Evolutionary conservation across 2,113 vertebrate genomes (phyloP), one percentile per base, ranked within the genome.

Genomic region (Rousettus leschenaultii): DNA sequence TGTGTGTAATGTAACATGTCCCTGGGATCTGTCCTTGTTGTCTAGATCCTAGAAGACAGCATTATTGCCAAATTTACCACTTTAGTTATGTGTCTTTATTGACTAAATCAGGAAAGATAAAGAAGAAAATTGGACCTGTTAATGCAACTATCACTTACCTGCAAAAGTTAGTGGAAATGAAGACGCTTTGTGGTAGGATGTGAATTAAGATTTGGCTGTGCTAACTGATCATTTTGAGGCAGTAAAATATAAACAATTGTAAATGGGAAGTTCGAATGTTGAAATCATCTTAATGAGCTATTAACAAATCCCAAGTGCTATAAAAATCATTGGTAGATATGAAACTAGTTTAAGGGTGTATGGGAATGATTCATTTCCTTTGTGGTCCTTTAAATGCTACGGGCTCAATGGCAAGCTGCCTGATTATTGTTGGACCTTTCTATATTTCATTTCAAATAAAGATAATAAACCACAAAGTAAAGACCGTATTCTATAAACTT

Each of bases 171-270:
- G 55, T 95, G 89, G 85, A 70, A 96, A 96, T 83, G 84, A 66
- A 24, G 30, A 53, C 12, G 1, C 10, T 95, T 89, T 70, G 22
- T 55, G 73, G 85, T 43, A 97, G 53, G 53, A 57, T 15, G 12
- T 94, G 71, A 97, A 93, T 95, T 89, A 96, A 96, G 95, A 45
- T 89, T 98, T 96, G 95, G 80, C 75, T 94, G 78, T 51, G 61
- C 19, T 65, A 43, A 24, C 13, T 75, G 79, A 70, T 91, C 65
- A 86, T 94, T 97, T 97, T 59, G 77, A n/a, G 40, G 74, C 71
- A 88, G 95, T 66, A 80, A 98, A 95, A 89, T 91, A 85, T 66
- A 40, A 97, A 48, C 59, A 96, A 51, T 43, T 87, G 2, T 51
- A 96, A 97, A 80, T 95, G 15, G 28, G 3, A 94, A 91, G 40